These are phyloP conservation scores for Vespertilio murinus DNA, from an alignment of 2,797 vertebrate species.

Conservation along the genomic window DNA sequence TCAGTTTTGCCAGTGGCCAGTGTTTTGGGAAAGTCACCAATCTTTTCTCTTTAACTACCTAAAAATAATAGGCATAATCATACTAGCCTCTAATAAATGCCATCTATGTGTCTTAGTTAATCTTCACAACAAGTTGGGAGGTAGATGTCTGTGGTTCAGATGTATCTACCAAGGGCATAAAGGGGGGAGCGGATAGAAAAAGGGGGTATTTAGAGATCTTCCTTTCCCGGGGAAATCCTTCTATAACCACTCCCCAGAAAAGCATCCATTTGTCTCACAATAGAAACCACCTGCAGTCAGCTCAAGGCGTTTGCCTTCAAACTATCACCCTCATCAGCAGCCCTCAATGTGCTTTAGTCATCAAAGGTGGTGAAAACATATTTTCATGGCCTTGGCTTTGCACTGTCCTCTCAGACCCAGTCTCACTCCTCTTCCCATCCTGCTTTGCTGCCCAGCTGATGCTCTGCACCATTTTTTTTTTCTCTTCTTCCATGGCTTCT, in stretches of 20 bases:
- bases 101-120: background rate
- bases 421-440: background rate
- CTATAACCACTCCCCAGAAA: background rate
- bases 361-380: background rate
- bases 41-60: background rate
- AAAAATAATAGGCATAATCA: background rate
- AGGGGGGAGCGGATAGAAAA: no score
- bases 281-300: background rate
- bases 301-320: background rate
- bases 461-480: background rate
- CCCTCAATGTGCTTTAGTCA: background rate
- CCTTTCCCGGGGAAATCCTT: background rate
- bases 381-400: background rate
- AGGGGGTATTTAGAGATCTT: background rate
- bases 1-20: background rate
- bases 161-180: background rate
- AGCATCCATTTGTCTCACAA: background rate
- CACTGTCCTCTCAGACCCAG: background rate
- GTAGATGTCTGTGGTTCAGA: background rate
- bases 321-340: background rate
- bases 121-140: background rate
- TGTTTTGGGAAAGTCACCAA: background rate
- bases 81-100: background rate
- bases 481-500: background rate
- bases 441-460: background rate